These are phyloP conservation scores for Steinernema feltiae DNA, from an alignment of 1,140 invertebrate species.

Conservation along the genomic window DNA sequence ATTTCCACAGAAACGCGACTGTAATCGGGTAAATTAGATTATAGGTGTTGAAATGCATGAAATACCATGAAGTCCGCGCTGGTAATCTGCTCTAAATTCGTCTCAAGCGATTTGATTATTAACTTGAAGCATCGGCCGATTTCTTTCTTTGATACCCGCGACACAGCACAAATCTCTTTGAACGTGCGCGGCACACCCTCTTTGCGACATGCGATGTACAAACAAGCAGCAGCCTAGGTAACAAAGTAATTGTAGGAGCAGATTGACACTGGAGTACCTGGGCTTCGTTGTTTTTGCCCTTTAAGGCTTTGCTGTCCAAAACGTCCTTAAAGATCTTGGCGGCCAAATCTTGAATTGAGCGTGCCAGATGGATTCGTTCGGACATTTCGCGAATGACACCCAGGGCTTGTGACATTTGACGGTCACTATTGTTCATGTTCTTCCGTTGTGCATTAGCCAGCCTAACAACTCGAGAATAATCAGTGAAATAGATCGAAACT, in stretches of 20 bases:
- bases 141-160: conserved; percentile 95
- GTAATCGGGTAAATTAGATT: conserved; percentile 36
- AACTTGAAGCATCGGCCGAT: conserved; percentile 91
- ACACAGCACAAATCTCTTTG: conserved; percentile 97
- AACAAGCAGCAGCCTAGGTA: conserved; percentile 89
- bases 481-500: conserved; percentile 62
- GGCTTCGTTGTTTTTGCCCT: conserved; percentile 89
- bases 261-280: no score
- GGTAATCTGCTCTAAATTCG: conserved; percentile 90
- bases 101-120: conserved; percentile 78
- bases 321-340: conserved; percentile 94
- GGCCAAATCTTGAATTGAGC: conserved; percentile 73
- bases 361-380: conserved; percentile 89
- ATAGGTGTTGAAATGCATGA: neutral
- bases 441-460: conserved; percentile 55
- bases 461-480: conserved; percentile 30
- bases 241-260: no score
- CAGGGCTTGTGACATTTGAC: conserved; percentile 88
- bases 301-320: conserved; percentile 90
- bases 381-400: conserved; percentile 94
- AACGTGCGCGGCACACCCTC: conserved; percentile 97
- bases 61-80: conserved; percentile 84
- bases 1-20: conserved; percentile 66
- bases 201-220: conserved; percentile 97
- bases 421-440: conserved; percentile 63